Evolutionary conservation across 2,797 vertebrate genomes (phyloP).

Genomic region (Neostethus bicornis): DNA sequence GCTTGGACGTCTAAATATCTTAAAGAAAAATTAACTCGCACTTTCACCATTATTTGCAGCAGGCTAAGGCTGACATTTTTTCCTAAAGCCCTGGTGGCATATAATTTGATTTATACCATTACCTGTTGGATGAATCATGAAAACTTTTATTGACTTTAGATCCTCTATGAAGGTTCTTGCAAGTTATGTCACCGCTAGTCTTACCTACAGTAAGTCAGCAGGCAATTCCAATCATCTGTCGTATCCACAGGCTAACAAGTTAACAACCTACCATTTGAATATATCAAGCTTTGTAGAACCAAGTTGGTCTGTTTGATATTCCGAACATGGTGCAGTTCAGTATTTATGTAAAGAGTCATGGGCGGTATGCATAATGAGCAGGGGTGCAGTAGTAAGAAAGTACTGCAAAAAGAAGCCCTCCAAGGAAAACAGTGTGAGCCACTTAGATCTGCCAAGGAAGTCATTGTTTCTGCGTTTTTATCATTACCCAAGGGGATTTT

Average conservation of each 20-base stretch:
- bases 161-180: background rate
- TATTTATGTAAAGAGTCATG: constrained; percentile 14
- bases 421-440: background rate
- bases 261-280: constrained; percentile 1
- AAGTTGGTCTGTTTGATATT: constrained; percentile 9
- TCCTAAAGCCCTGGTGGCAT: background rate
- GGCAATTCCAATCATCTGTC: constrained; percentile 13
- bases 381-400: constrained; percentile 1
- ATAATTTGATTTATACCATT: constrained; percentile 1
- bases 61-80: background rate
- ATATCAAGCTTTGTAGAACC: background rate
- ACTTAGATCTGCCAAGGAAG: background rate
- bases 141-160: background rate
- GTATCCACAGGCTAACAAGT: constrained; percentile 6
- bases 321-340: constrained; percentile 2
- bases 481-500: too few species aligned
- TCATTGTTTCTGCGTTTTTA: background rate
- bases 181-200: constrained; percentile 1
- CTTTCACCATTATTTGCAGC: background rate
- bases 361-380: background rate
- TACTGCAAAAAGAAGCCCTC: constrained; percentile 1
- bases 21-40: background rate
- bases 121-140: background rate
- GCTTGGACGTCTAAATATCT: background rate
- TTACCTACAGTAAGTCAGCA: background rate